phyloP scores from a whole-genome alignment of 2,797 vertebrate genomes.

The Poliocrania exsul region DNA sequence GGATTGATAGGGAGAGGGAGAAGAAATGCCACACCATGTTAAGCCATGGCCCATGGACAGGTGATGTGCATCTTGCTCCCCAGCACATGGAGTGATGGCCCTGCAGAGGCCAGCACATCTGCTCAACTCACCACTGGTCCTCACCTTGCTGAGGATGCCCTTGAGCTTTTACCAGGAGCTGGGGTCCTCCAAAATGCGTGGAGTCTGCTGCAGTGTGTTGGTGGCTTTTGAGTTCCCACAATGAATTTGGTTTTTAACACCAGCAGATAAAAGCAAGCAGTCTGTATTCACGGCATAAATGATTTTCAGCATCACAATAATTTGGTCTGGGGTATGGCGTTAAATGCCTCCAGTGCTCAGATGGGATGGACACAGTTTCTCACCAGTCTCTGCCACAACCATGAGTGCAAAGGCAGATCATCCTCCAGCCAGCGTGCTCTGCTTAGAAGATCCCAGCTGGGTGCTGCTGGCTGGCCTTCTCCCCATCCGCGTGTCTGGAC shows the following conservation, averaged over 20 bases:
- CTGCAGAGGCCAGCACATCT: background rate
- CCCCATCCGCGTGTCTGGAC: background rate
- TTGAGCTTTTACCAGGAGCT: background rate
- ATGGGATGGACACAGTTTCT: background rate
- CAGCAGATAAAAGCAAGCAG: background rate
- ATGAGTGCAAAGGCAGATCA: background rate
- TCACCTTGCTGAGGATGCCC: background rate
- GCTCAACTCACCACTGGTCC: background rate
- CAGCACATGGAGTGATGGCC: background rate
- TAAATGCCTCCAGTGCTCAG: background rate
- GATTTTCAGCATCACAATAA: background rate
- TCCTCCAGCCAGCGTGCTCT: rapidly evolving
- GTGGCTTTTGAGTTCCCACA: background rate
- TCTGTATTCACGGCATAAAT: background rate
- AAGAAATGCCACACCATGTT: rapidly evolving
- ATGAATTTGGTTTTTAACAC: background rate
- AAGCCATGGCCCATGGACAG: background rate
- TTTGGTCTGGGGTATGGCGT: background rate
- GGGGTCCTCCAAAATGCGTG: rapidly evolving
- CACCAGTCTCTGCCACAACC: background rate
- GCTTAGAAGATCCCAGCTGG: background rate
- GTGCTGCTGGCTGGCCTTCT: slow-evolving; percentile 21
- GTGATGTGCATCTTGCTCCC: background rate
- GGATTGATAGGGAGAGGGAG: background rate
- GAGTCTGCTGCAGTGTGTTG: background rate